Percentiles rank a stretch among this genome's conserved stretches.
Conservation (phyloP, 2,113 vertebrate species). For the Rousettus leschenaultii region DNA sequence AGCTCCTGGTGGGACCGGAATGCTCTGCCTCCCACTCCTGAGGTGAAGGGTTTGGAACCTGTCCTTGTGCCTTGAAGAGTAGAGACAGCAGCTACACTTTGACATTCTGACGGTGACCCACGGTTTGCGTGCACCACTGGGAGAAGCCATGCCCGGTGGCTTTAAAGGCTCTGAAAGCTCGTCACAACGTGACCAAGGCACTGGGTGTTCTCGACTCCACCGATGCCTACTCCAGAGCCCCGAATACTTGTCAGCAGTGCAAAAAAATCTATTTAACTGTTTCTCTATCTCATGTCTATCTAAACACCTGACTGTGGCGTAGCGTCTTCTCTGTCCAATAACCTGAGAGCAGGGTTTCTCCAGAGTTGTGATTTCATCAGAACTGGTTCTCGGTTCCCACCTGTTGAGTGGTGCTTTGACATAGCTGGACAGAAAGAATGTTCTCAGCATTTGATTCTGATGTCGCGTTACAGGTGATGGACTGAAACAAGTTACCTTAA, state of each 20-base stretch:
- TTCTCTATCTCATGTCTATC: constrained; percentile 4
- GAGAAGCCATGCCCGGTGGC: constrained; percentile 32
- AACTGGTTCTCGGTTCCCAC: neutral
- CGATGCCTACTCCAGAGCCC: neutral
- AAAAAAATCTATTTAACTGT: constrained; percentile 44
- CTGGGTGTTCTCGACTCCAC: neutral
- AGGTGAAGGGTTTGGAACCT: constrained; percentile 64
- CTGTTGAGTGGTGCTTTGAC: constrained; percentile 39
- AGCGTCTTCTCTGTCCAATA: constrained; percentile 12
- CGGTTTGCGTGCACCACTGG: neutral
- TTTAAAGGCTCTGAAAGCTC: constrained; percentile 61
- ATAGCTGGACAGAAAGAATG: neutral
- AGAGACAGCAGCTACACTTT: constrained; percentile 60
- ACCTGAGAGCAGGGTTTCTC: neutral
- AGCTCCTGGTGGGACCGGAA: constrained; percentile 15
- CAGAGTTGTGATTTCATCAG: neutral
- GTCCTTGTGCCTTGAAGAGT: constrained; percentile 81
- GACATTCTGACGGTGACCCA: constrained; percentile 59
- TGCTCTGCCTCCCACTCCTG: constrained; percentile 40
- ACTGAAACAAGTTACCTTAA: neutral
- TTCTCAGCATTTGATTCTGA: neutral
- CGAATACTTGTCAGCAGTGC: constrained; percentile 1
- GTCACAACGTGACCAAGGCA: neutral
- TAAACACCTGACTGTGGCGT: neutral
- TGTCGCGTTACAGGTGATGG: neutral